Conservation (phyloP, 2,888 invertebrate genomes). For the Monoplex corrugatus region DNA sequence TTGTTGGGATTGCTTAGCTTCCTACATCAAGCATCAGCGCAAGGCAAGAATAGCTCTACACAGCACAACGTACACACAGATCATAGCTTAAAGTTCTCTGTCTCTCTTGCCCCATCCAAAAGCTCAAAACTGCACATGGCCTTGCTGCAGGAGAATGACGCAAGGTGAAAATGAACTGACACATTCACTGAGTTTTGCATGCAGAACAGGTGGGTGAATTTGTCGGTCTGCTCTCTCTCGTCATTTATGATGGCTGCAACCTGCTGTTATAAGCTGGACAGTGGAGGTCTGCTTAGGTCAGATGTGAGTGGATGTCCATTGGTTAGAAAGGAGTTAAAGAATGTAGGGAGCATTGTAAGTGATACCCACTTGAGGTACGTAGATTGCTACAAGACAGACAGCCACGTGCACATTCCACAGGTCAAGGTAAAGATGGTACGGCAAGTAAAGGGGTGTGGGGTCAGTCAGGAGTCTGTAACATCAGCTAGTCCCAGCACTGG, state of each 20-base stretch:
- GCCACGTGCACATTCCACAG: slow-evolving; percentile 49
- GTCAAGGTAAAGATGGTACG: slow-evolving; percentile 15
- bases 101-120: not conserved
- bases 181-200: slow-evolving; percentile 23
- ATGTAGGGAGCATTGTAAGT: not conserved
- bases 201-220: not conserved
- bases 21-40: not conserved
- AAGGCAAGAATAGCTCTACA: slow-evolving; percentile 41
- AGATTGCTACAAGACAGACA: slow-evolving; percentile 29
- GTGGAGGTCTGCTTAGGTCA: not conserved
- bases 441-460: slow-evolving; percentile 41
- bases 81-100: not conserved
- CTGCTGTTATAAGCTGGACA: not conserved
- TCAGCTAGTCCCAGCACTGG: slow-evolving; percentile 59
- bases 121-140: not conserved
- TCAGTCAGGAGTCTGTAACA: slow-evolving; percentile 36
- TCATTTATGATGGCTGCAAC: not conserved
- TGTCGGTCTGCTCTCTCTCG: not conserved
- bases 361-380: not conserved
- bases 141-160: not conserved
- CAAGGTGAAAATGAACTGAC: not conserved
- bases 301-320: slow-evolving; percentile 12
- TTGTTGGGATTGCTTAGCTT: not conserved
- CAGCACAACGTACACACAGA: slow-evolving; percentile 35
- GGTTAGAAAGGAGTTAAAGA: slow-evolving; percentile 34